Evolutionary conservation across 2,797 vertebrate species (phyloP).

Genomic region (Cossypha niveicapilla): DNA sequence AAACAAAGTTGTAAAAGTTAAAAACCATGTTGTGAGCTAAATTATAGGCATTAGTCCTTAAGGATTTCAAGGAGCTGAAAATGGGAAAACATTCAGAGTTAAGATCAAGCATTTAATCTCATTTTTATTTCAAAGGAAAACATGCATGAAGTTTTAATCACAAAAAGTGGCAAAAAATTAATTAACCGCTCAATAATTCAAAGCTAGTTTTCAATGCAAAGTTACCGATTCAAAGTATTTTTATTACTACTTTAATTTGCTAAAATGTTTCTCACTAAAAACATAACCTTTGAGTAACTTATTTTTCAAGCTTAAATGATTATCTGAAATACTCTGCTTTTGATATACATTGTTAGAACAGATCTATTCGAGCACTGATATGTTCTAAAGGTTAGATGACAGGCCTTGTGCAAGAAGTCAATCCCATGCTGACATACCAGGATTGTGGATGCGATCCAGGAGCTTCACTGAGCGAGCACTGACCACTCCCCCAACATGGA

Average conservation of each 20-base stretch:
- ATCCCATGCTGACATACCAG: conserved; percentile 79
- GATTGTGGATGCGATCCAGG: conserved; percentile 97
- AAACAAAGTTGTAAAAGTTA: neutral
- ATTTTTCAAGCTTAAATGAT: neutral
- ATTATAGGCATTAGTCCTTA: neutral
- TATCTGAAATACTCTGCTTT: neutral
- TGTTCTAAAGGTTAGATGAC: neutral
- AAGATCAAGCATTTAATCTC: neutral
- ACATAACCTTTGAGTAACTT: neutral
- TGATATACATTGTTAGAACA: fast-evolving
- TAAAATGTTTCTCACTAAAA: neutral
- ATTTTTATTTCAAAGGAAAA: neutral
- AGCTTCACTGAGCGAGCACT: conserved; percentile 97
- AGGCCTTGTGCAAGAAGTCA: neutral
- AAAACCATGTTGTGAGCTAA: neutral
- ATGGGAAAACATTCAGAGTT: neutral
- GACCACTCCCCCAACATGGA: conserved; percentile 94
- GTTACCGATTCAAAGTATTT: neutral
- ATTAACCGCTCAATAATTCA: neutral
- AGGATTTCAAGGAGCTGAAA: conserved; percentile 10
- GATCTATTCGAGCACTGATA: neutral
- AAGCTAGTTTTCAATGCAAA: neutral
- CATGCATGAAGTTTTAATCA: neutral
- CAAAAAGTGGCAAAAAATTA: neutral
- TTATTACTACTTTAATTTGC: neutral